Evolutionary conservation across 2,797 vertebrate species (phyloP).

Genomic region (Diplodus puntazzo): DNA sequence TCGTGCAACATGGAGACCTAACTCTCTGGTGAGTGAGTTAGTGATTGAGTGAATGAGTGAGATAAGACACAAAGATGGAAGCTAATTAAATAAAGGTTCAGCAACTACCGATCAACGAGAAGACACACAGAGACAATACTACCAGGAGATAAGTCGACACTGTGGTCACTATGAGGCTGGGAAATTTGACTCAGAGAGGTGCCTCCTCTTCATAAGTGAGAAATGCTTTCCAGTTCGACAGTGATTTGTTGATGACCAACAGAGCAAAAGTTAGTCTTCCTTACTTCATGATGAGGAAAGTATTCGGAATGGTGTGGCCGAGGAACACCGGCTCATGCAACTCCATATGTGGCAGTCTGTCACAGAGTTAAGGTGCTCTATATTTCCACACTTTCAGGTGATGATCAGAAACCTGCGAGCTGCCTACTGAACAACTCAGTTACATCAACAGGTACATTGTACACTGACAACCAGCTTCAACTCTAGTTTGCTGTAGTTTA

Average conservation of each 20-base stretch:
- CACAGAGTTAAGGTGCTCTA: neutral
- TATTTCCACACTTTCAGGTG: neutral
- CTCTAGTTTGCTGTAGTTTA: neutral
- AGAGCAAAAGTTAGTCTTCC: neutral
- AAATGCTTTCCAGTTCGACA: constrained; percentile 2
- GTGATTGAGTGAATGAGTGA: constrained; percentile 49
- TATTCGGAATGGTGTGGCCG: neutral
- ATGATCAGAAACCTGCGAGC: neutral
- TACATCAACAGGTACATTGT: neutral
- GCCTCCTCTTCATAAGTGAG: neutral
- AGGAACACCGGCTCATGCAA: neutral
- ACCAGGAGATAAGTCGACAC: neutral
- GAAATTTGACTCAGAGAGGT: neutral
- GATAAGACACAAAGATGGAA: constrained; percentile 34
- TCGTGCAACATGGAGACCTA: constrained; percentile 64
- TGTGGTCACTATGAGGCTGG: neutral
- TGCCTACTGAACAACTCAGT: neutral
- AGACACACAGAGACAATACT: constrained; percentile 8
- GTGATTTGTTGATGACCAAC: constrained; percentile 1
- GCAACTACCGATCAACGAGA: constrained; percentile 24
- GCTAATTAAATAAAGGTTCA: constrained; percentile 34
- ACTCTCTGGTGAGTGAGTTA: constrained; percentile 47
- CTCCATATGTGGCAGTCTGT: neutral
- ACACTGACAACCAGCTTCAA: neutral
- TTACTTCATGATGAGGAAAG: neutral